Base-by-base conservation (phyloP, 2,888 invertebrate species). In the Ectobius pallidus region DNA sequence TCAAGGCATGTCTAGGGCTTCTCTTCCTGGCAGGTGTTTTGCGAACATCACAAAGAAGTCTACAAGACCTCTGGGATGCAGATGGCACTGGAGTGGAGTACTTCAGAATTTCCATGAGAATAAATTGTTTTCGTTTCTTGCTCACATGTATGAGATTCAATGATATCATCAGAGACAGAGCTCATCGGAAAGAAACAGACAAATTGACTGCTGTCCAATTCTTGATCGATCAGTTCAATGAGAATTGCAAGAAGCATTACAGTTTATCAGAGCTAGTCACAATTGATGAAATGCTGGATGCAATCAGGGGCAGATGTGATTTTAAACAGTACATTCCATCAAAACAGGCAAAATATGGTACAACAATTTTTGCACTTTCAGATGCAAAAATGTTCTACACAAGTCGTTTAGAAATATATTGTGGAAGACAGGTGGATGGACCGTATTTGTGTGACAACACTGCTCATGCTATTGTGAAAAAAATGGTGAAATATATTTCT, bases 281-380 rank as follows among this genome's bases (percentile, higher is more conserved):
- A 32, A 69, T 75, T 61, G 77, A 77, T 70, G 73, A 77, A 62
- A 73, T 52, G 69, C 71, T 78, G 52, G 71, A 72, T 67, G 77
- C 69, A 27, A 77, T 78, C 68, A 22, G 78, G 32, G 78, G 77
- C n/a, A 49, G 71, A 14, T 79, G 77, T 63, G 20, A 52, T 27
- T 78, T 78, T 77, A 61, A 77, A 25, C 78, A 80, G 74, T 81
- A 80, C 70, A 80, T 80, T n/a, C 79, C 79, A 16, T 78, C 77
- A 39, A 78, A 80, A 74, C 78, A 79, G 22, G 77, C 76, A 1
- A 80, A 77, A 67, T 79, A 79, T 74, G 78, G 78, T 1, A 77
- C 80, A 6, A 79, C 80, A 76, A 76, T 79, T 16, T 77, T 74
- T 65, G 78, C 78, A 11, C 49, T 79, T 22, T 75, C 70, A 18